Conservation (phyloP, 2,797 vertebrate species). For the Masticophis lateralis region DNA sequence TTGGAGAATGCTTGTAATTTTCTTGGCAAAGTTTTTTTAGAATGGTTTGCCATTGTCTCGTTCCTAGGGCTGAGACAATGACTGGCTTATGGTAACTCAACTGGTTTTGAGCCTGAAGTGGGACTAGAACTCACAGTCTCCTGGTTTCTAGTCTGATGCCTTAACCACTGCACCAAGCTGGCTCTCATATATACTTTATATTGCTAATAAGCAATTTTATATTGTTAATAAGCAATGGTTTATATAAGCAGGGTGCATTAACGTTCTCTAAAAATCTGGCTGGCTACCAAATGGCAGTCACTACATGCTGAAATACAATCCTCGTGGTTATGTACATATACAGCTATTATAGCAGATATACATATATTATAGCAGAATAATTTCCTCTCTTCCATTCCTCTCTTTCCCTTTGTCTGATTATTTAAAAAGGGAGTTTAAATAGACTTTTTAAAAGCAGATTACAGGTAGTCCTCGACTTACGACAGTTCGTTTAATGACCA, state of each 20-base stretch:
- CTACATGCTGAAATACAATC: neutral
- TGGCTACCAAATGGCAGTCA: neutral
- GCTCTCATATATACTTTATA: neutral
- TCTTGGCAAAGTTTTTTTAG: neutral
- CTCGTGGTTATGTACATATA: neutral
- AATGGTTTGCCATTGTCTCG: neutral
- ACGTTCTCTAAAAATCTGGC: neutral
- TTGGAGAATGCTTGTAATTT: neutral
- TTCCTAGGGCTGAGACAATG: neutral
- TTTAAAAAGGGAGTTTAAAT: neutral
- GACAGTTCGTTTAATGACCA: too few relatives aligned
- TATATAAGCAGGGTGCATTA: neutral
- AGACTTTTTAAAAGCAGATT: neutral
- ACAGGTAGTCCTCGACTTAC: too few relatives aligned
- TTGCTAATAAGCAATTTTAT: neutral
- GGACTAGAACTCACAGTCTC: neutral
- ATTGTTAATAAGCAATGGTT: neutral
- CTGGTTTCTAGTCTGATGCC: neutral
- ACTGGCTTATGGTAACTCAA: neutral
- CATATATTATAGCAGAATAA: neutral
- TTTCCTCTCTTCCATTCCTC: neutral
- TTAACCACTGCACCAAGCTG: neutral
- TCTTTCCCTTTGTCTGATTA: neutral
- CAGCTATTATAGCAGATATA: neutral
- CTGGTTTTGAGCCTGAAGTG: neutral